A percentile compares a stretch with the other conserved stretches of the same genome.
These are phyloP conservation scores for Psephotus haematonotus DNA, from an alignment of 2,113 vertebrate species.

Conservation along the genomic window DNA sequence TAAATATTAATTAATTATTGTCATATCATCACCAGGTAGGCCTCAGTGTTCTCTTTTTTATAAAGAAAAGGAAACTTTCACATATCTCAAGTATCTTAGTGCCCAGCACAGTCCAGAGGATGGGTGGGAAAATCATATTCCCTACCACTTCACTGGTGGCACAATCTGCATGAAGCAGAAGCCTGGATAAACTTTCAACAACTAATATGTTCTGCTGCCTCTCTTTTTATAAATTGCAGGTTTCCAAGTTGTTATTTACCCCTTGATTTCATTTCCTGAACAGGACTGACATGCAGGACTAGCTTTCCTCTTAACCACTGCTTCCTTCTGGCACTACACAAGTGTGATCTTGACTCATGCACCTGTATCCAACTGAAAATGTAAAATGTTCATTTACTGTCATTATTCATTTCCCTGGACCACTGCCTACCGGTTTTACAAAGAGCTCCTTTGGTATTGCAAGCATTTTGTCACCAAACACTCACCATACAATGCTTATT, in stretches of 20 bases:
- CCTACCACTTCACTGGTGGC: neutral
- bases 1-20: neutral
- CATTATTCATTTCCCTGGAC: neutral
- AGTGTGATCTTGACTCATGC: neutral
- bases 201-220: too few relatives aligned
- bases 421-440: neutral
- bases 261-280: neutral
- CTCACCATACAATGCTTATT: neutral
- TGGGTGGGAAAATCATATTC: neutral
- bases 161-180: neutral
- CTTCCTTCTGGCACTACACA: neutral
- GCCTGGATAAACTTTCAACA: neutral
- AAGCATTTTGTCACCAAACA: neutral
- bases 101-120: neutral
- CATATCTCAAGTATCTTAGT: neutral
- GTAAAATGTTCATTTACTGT: neutral
- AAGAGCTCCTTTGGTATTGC: neutral
- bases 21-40: neutral
- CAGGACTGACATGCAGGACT: neutral
- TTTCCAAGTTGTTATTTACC: neutral
- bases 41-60: neutral
- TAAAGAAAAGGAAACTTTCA: neutral
- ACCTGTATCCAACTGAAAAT: neutral
- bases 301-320: neutral
- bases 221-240: neutral